phyloP scores from a whole-genome alignment of 2,888 invertebrate genomes.

The Gnatocerus cornutus region DNA sequence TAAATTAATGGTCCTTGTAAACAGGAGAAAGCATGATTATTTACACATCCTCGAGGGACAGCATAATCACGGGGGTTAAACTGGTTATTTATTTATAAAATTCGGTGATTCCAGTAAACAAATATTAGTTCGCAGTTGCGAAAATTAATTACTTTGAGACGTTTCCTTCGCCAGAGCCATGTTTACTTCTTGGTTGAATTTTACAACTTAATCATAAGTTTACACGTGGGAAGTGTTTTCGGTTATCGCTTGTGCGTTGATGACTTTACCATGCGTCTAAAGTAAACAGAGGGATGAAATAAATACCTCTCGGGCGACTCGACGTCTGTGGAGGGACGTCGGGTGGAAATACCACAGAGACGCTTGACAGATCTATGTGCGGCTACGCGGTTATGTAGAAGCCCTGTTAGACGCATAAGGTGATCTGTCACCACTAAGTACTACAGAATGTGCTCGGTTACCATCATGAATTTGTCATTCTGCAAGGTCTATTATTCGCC shows the following conservation, averaged over 20 bases:
- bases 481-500: slow-evolving; percentile 54
- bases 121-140: slow-evolving; percentile 51
- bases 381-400: slow-evolving; percentile 62
- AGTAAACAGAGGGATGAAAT: slow-evolving; percentile 63
- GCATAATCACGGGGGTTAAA: slow-evolving; percentile 31
- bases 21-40: slow-evolving; percentile 42
- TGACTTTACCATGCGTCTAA: slow-evolving; percentile 59
- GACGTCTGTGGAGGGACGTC: slow-evolving; percentile 53
- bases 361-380: slow-evolving; percentile 65
- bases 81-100: slow-evolving; percentile 45
- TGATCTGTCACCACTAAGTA: slow-evolving; percentile 67
- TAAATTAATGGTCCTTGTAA: slow-evolving; percentile 44
- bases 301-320: slow-evolving; percentile 58
- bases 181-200: slow-evolving; percentile 49
- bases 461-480: slow-evolving; percentile 63
- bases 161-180: slow-evolving; percentile 24
- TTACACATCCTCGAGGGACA: slow-evolving; percentile 37
- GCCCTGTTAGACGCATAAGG: slow-evolving; percentile 63
- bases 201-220: slow-evolving; percentile 53
- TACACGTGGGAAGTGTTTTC: slow-evolving; percentile 51
- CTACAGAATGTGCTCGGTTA: slow-evolving; percentile 62
- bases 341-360: slow-evolving; percentile 53
- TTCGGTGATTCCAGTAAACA: slow-evolving; percentile 44
- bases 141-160: slow-evolving; percentile 53
- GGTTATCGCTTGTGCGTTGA: slow-evolving; percentile 54